A percentile compares a stretch with the other conserved stretches of the same genome.
phyloP scores from a whole-genome alignment of 2,797 vertebrate species.

The Amphiprion clarkii region DNA sequence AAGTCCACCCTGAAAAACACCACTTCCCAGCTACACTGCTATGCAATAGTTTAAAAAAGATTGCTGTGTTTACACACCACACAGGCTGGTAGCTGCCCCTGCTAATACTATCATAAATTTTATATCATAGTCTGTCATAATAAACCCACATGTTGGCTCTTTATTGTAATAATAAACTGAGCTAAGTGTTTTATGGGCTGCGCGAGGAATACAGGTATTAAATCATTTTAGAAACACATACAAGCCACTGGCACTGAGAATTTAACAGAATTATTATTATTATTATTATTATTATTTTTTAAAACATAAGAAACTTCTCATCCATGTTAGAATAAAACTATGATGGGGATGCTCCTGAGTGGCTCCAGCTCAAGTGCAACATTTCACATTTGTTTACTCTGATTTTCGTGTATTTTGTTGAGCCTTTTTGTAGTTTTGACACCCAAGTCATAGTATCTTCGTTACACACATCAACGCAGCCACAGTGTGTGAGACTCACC shows the following conservation, averaged over 20 bases:
- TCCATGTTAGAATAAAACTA: no score
- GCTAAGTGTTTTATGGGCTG: not conserved
- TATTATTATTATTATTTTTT: no score
- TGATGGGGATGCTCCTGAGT: not conserved
- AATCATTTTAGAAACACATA: not conserved
- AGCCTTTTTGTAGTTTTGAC: not conserved
- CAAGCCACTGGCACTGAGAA: no score
- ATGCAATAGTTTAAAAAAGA: constrained; percentile 16
- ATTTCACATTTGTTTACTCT: not conserved
- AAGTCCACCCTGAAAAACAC: not conserved
- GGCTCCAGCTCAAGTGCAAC: not conserved
- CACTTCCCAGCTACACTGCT: not conserved
- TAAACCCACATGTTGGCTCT: not conserved
- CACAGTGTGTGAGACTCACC: constrained; percentile 65
- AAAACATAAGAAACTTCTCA: no score
- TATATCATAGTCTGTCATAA: not conserved
- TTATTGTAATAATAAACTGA: not conserved
- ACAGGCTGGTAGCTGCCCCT: not conserved
- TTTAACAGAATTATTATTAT: no score
- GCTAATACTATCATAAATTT: not conserved
- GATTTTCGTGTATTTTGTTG: not conserved
- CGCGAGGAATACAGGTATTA: not conserved
- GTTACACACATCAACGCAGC: not conserved
- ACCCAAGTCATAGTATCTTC: not conserved
- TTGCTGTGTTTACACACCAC: not conserved